Evolutionary conservation across 2,113 vertebrate species (phyloP), one percentile per base, ranked within the genome.

Genomic region (Notothenia rossii): DNA sequence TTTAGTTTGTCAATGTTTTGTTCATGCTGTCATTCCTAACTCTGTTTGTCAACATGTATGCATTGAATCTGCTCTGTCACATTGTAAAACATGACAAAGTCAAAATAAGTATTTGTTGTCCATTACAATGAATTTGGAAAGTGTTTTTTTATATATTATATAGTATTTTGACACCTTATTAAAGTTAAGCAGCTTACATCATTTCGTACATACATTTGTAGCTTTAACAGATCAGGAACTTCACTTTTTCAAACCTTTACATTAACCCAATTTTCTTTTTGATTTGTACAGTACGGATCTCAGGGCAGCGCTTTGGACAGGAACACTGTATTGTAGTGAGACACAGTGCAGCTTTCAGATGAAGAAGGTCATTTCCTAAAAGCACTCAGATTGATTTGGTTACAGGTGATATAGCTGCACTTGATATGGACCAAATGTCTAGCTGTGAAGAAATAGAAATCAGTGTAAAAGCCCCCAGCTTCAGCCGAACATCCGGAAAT

Each of bases 321-420:
- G 2, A 75, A 46, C 4, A 51, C 43, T 40, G 25, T 61, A 58
- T 43, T 46, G 9, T 3, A 58, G 50, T 60, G 15, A 5, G 72
- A 83, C 54, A 58, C 33, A 40, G 9, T 56, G 82, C 49, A 64
- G 75, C 88, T 88, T 90, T 84, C 88, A 73, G 81, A 68, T 89
- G 86, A 71, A 91, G 64, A 70, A 91, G 79, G 46, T 77, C 86
- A 92, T 84, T 88, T 92, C 88, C 94, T 93, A 93, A 95, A 95
- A 94, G 79, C 89, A 89, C 84, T 92, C 61, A 74, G 56, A 83
- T 77, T 92, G 94, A 91, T 94, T 94, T 95, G 84, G 88, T 86
- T 92, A 91, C 82, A 81, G 85, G 83, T 87, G 58, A 81, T 92
- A 89, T 93, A 85, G 91, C 93, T 86, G 93, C 92, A 89, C 77